Evolutionary conservation across 2,888 invertebrate genomes (phyloP), one percentile per base, ranked within the genome.

Genomic region (Baronia brevicornis): DNA sequence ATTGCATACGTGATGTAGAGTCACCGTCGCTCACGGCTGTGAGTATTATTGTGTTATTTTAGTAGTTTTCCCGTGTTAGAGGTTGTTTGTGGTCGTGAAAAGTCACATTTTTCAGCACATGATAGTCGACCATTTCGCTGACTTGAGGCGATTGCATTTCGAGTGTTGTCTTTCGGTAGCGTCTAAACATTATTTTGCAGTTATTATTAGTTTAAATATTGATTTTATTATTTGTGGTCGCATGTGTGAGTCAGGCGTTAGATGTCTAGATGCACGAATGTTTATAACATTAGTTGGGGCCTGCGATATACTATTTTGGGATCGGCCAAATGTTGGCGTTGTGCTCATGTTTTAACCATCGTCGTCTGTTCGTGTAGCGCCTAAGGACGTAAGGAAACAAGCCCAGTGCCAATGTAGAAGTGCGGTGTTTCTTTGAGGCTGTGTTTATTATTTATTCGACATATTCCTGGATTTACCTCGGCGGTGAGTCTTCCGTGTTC

Each of bases 241-340:
- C 51, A 51, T 54, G 57, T 61, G 64, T 66, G 71, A 67, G 64
- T 72, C 69, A 66, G 60, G 48, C 51, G 45, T 50, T 36, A 35
- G 49, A 38, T 42, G 51, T 44, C 45, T 43, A 35, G 49, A 38
- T 42, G 51, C 44, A 46, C 43, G 66, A 61, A 69, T 82, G 82
- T 82, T 82, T 80, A 80, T 75, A 78, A 74, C 70, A 73, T 79
- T 74, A 67, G 62, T 70, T 70, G 77, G 80, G 74, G 78, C 73
- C 78, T 77, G 69, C 61, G 60, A 41, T 60, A 61, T 60, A 74
- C 80, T 82, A 82, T 82, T 82, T 82, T 72, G 66, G 82, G 82
- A 80, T 51, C 77, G 67, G 53, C 63, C 72, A 73, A 77, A 72
- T 73, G 78, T 71, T 74, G 60, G 64, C 60, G 64, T 63, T 60